Evolutionary conservation across 2,113 vertebrate genomes (phyloP).

Genomic region (Arvicanthis niloticus): DNA sequence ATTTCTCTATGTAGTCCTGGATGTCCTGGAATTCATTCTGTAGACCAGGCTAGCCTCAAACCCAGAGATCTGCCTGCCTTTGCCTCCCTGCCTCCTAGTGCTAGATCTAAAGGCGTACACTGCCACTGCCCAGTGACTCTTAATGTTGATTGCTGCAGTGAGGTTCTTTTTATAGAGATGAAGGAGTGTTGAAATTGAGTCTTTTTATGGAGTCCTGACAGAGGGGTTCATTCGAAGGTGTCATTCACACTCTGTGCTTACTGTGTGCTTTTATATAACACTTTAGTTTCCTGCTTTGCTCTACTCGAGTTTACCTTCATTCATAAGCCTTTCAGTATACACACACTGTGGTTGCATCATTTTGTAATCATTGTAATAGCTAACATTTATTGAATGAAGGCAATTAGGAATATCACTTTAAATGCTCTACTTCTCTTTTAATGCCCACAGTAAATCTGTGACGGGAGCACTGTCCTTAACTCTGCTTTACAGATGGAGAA

Average conservation of each 20-base stretch:
- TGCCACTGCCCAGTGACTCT: not conserved
- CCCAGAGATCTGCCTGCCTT: not conserved
- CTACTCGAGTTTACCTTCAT: slow-evolving; percentile 30
- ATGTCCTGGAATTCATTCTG: not conserved
- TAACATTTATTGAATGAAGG: slow-evolving; percentile 17
- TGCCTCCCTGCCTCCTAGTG: not conserved
- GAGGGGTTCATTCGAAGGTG: not conserved
- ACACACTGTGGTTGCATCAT: not conserved
- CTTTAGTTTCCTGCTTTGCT: not conserved
- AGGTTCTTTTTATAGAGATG: not conserved
- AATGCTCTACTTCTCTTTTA: slow-evolving; percentile 10
- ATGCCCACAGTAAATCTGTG: not conserved
- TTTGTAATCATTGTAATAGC: slow-evolving; percentile 19
- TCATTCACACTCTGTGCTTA: not conserved
- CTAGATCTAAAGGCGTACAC: not conserved
- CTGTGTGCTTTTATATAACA: slow-evolving; percentile 5
- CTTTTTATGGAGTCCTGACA: not conserved
- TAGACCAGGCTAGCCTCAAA: not conserved
- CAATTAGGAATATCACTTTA: slow-evolving; percentile 42
- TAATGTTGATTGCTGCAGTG: not conserved
- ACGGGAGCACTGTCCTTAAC: not conserved
- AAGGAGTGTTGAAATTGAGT: not conserved
- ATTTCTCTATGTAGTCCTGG: not conserved
- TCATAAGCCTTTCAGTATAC: not conserved
- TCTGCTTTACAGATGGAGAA: slow-evolving; percentile 8